Evolutionary conservation across 2,113 vertebrate genomes (phyloP).

Genomic region (Tinamus guttatus): DNA sequence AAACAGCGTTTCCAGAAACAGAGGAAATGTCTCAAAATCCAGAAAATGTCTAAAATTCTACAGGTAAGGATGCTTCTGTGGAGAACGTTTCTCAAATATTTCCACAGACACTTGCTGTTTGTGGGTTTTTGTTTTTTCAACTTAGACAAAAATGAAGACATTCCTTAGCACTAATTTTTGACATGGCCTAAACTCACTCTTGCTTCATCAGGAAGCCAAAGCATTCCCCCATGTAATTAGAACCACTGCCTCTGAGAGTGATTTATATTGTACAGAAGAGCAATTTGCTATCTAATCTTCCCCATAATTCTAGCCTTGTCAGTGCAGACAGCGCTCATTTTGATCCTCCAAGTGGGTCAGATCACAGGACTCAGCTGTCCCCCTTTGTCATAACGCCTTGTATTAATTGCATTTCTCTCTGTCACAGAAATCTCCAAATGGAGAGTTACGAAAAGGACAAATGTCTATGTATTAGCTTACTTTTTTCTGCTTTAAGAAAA

Average conservation of each 20-base stretch:
- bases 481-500: slow-evolving; percentile 65
- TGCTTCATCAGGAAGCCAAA: slow-evolving; percentile 60
- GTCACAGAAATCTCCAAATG: slow-evolving; percentile 68
- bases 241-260: slow-evolving; percentile 53
- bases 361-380: slow-evolving; percentile 67
- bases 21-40: neutral
- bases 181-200: slow-evolving; percentile 49
- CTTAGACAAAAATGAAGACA: slow-evolving; percentile 48
- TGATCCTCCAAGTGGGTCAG: slow-evolving; percentile 74
- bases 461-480: slow-evolving; percentile 68
- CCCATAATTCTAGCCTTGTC: slow-evolving; percentile 74
- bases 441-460: slow-evolving; percentile 72
- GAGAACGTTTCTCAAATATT: slow-evolving; percentile 25
- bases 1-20: neutral
- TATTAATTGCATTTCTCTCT: slow-evolving; percentile 75
- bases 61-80: slow-evolving; percentile 10
- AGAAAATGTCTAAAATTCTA: slow-evolving; percentile 13
- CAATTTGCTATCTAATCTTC: slow-evolving; percentile 77
- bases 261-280: slow-evolving; percentile 66
- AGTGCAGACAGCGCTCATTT: slow-evolving; percentile 67
- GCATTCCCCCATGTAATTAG: slow-evolving; percentile 71
- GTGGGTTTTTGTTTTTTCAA: neutral
- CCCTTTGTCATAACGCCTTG: slow-evolving; percentile 63
- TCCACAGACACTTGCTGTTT: neutral
- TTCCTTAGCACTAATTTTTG: slow-evolving; percentile 59